Base-by-base conservation (phyloP, 2,113 vertebrate species). In the Aegithalos caudatus region DNA sequence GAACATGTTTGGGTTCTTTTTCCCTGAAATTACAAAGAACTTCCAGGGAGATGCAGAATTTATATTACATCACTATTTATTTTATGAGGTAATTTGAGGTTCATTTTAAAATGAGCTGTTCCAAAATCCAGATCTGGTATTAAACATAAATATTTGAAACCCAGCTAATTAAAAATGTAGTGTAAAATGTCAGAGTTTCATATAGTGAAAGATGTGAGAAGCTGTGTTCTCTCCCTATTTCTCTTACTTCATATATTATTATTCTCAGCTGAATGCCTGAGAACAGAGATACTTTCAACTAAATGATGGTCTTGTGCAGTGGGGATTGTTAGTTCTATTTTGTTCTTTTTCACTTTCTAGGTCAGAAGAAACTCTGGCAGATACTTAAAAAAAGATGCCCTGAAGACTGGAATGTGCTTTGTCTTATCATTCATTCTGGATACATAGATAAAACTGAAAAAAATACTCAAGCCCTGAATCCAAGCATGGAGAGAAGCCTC, bases 71-170 rank as follows among this genome's bases (percentile, higher is more conserved):
- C 37, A 24, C 14, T 91, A 28, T 61, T 86, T 90, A 57, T 94
- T 83, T 84, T 56, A 84, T 84, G 78, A 81, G 22, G 56, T 51
- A 67, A 93, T 91, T 96, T 61, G n/a, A 83, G 20, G 23, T 12
- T 84, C 7, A 69, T 81, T 78, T 92, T 60, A 67, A 89, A 94
- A 84, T 45, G 8, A 72, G 15, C 48, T 72, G n/a, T 53, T 91
- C 31, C 57, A 90, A 91, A 95, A 87, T 76, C 22, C 57, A 67
- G 20, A 79, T 64, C n/a, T 67, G 23, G 17, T 25, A 64, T 81
- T 91, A 88, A 93, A 86, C 19, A 92, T 83, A 92, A 94, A 81
- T 92, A 93, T 92, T 96, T 88, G 10, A 83, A 90, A 90, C 25
- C 5, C 24, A 70, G 33, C 50, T 73, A 67, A 97, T 88, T 88